Percentiles rank a stretch among this genome's conserved stretches.
Evolutionary conservation across 2,113 vertebrate genomes (phyloP).

Genomic region (Sphyrna mokarran): DNA sequence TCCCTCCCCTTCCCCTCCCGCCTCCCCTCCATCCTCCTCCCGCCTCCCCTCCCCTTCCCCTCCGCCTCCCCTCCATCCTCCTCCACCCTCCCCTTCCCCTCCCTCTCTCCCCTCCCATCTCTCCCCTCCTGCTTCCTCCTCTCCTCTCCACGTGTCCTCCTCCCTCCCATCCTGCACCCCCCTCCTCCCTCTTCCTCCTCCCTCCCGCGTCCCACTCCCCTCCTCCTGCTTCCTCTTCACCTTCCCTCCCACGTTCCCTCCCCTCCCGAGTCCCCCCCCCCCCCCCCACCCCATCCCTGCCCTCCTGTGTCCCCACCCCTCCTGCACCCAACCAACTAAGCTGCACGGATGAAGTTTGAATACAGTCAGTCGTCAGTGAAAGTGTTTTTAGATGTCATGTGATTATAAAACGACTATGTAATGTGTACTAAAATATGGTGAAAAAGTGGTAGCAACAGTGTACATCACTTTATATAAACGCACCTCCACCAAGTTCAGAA

Average conservation of each 20-base stretch:
- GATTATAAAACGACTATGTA: constrained; percentile 85
- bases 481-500: constrained; percentile 60
- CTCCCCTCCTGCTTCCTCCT: too few species aligned
- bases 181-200: neutral
- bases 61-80: too few species aligned
- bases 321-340: constrained; percentile 45
- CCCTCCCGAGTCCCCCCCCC: neutral
- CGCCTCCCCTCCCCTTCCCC: too few species aligned
- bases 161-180: neutral
- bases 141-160: neutral
- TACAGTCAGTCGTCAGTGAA: constrained; percentile 66
- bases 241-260: neutral
- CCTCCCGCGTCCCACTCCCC: too few species aligned
- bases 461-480: constrained; percentile 74
- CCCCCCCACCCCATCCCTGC: neutral
- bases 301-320: neutral
- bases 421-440: constrained; percentile 90
- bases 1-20: too few species aligned
- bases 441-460: constrained; percentile 87
- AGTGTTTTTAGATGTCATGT: constrained; percentile 81
- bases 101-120: too few species aligned
- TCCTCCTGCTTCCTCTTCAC: neutral
- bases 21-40: too few species aligned
- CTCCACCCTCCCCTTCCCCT: too few species aligned
- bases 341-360: constrained; percentile 61